Evolutionary conservation across 2,113 vertebrate genomes (phyloP), one percentile per base, ranked within the genome.

Genomic region (Agapornis roseicollis): DNA sequence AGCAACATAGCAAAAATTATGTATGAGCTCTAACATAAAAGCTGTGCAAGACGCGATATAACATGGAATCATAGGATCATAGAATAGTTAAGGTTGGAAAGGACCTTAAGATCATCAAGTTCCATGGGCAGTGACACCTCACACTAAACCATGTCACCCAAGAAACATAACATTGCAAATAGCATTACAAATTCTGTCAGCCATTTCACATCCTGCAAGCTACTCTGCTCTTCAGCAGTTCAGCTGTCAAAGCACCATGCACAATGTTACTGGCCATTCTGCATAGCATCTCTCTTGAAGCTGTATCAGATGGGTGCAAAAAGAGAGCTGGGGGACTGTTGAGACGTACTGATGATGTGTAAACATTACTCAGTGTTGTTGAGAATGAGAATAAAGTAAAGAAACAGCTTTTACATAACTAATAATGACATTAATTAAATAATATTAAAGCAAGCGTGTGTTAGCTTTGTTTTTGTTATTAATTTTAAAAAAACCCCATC

Each of bases 201-300:
- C 23, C 23, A 2, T 78, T 70, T 41, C 17, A 3, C 0, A 3
- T 47, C 13, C 24, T 52, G 41, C 0, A 2, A 56, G 10, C 37
- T 18, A 3, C 49, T 39, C 20, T 63, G 37, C 11, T 70, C 8
- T 49, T 78, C 55, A 47, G 29, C 60, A 49, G 63, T 29, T 70
- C 55, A 27, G 5, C 55, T 80, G 25, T 44, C 28, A 88, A 76
- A 71, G 12, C 25, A 72, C 10, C 18, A 3, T 52, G 65, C 4
- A 2, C 72, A 29, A 17, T 29, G 15, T 17, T 33, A 17, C 50
- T 88, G 44, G 19, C 17, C 9, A 0, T 17, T 41, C 27, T 80
- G 64, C 50, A 55, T 25, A 66, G 42, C 28, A 20, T 25, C 14
- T 70, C 8, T 71, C 56, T 58, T 64, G 66, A 93, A 82, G 28